Base-by-base conservation (phyloP, 2,113 vertebrate species). In the Synodontis membranacea region DNA sequence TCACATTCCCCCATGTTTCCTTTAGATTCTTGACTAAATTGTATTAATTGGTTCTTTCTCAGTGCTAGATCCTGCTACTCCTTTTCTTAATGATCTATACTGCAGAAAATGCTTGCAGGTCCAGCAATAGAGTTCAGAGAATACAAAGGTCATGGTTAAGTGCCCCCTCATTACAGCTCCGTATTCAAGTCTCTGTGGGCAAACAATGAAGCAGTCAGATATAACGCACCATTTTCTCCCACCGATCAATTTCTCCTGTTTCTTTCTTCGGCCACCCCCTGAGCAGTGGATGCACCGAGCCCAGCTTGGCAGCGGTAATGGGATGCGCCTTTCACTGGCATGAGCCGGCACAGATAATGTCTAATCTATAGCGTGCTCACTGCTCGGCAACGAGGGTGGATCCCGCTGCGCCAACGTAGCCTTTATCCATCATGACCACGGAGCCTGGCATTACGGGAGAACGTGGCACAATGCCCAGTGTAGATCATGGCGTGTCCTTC, bases 241-340 rank as follows among this genome's bases (percentile, higher is more conserved):
- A 17, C 81, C 60, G 46, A 90, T 88, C 88, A 86, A 90, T 90
- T 88, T 86, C 87, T 86, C 37, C 56, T 52, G 66, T 79, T 89
- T 88, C 74, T 82, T 60, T 56, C 19, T 52, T 44, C n/a, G 37
- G 48, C 82, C 74, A 87, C 78, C 85, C 72, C 80, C 62, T 50
- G 58, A 83, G 80, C 23, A 46, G 66, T 44, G 64, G 87, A 54
- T 54, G 31, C 48, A 84, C 66, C 66, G 34, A 84, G 84, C 74
- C 52, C 6, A 64, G 78, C 66, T 58, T 79, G 68, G 84, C 46
- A 83, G 82, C 68, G 6, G 66, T 88, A 84, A 90, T 88, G 46
- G 82, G 87, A 88, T 70, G 78, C 60, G 66, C 48, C 84, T 89
- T 82, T 83, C 64, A 17, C 46, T 83, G 64, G 80, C 48, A 23